Percentiles rank a stretch among this genome's conserved stretches.
Evolutionary conservation across 2,113 vertebrate species (phyloP).

Genomic region (Dasyprocta punctata): DNA sequence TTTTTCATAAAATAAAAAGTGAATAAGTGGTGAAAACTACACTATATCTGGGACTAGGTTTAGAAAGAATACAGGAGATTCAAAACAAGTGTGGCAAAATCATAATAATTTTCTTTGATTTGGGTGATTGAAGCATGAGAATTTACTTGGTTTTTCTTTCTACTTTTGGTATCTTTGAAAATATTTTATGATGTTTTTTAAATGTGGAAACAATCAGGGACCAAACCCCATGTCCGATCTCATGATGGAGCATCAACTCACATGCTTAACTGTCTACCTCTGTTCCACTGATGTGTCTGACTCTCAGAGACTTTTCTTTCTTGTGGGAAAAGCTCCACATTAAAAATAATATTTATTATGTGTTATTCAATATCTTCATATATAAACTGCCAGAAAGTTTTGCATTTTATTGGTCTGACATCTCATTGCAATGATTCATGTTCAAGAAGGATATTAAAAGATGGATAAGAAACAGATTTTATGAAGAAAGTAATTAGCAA

Average conservation of each 20-base stretch:
- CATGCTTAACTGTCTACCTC: background rate
- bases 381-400: background rate
- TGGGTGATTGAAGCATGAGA: background rate
- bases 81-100: background rate
- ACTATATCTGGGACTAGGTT: background rate
- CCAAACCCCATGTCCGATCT: background rate
- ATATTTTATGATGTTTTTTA: background rate
- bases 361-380: background rate
- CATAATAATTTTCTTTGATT: background rate
- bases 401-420: background rate
- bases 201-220: background rate
- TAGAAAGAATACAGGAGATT: background rate
- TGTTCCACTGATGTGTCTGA: background rate
- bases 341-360: background rate
- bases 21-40: background rate
- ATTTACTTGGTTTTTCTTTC: background rate
- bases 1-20: background rate
- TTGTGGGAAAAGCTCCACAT: background rate
- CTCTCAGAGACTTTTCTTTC: background rate
- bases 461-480: background rate
- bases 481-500: background rate
- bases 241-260: background rate
- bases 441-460: background rate
- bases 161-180: background rate
- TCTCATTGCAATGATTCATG: background rate